Evolutionary conservation across 2,113 vertebrate genomes (phyloP), one percentile per base, ranked within the genome.

Genomic region (Ceyx margarethae): DNA sequence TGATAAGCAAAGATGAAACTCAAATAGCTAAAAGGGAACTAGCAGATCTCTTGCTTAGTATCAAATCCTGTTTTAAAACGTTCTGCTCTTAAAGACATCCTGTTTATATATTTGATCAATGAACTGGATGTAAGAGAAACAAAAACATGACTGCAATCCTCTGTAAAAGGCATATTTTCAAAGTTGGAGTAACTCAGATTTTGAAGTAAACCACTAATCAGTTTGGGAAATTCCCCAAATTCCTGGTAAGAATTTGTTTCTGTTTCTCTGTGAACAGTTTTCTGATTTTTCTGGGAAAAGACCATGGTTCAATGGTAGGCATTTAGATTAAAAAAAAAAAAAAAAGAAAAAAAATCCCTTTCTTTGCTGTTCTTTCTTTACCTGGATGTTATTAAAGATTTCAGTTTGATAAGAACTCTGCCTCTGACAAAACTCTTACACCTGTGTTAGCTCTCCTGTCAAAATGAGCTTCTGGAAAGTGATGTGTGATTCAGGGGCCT

Each of bases 61-160:
- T 97, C 97, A 96, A 97, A 97, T 97, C 97, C 97, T 97, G 95
- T 97, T 97, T 96, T 97, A 96, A 93, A 84, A 68, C 91, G 91
- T 96, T 96, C 96, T 91, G 95, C 96, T 96, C 96, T 97, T 97
- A 97, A 95, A 97, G 97, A 93, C 91, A 96, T 96, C 96, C 97
- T 96, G 92, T 97, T 96, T 97, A 95, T 97, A 96, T 91, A 95
- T 89, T 96, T 95, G 93, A 94, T 94, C 83, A 95, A 81, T 93
- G 64, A 94, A 85, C 81, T 91, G 91, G 86, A 89, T 85, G 82
- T 64, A 82, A 58, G 40, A 93, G 88, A 93, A 87, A 21, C 35
- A 88, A 77, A 94, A 87, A 87, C 45, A 28, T 83, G 42, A 48
- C 57, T 79, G 33, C 53, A 79, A 14, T 78, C 45, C 68, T 83